Conservation (phyloP, 1,140 invertebrate species). For the Spodoptera litura region DNA sequence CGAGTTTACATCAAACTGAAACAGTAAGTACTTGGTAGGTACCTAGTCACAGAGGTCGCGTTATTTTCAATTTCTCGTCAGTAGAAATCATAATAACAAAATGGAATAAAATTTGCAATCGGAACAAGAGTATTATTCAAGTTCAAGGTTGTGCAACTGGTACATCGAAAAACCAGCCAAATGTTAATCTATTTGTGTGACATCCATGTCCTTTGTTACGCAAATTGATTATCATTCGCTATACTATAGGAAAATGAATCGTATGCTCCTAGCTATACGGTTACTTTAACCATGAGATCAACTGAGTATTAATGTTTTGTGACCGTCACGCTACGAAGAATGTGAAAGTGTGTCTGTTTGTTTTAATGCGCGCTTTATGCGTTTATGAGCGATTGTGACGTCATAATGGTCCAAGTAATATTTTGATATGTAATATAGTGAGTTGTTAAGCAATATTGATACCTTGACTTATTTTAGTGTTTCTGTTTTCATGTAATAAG, state of each 20-base stretch:
- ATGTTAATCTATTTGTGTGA: constrained; percentile 34
- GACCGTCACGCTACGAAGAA: constrained; percentile 65
- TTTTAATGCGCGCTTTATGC: constrained; percentile 32
- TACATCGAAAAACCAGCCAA: neutral
- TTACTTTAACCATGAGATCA: constrained; percentile 24
- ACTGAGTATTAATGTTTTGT: constrained; percentile 14
- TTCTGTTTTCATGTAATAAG: neutral
- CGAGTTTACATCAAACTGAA: constrained; percentile 4
- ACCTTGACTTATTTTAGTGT: constrained; percentile 9
- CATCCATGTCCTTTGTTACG: constrained; percentile 43
- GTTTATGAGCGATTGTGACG: constrained; percentile 22
- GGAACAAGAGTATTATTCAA: constrained; percentile 18
- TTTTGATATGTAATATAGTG: neutral
- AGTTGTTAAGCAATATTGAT: constrained; percentile 1
- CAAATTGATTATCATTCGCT: constrained; percentile 20
- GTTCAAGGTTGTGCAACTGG: constrained; percentile 44
- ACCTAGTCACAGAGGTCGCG: neutral
- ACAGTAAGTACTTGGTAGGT: too few relatives aligned
- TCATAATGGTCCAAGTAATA: constrained; percentile 19
- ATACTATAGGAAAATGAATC: constrained; percentile 3
- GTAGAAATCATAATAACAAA: neutral
- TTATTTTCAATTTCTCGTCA: constrained; percentile 5
- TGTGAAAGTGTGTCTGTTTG: constrained; percentile 69
- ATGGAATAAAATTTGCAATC: constrained; percentile 2
- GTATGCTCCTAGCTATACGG: neutral